Evolutionary conservation across 2,797 vertebrate species (phyloP).

Genomic region (Pterois miles): DNA sequence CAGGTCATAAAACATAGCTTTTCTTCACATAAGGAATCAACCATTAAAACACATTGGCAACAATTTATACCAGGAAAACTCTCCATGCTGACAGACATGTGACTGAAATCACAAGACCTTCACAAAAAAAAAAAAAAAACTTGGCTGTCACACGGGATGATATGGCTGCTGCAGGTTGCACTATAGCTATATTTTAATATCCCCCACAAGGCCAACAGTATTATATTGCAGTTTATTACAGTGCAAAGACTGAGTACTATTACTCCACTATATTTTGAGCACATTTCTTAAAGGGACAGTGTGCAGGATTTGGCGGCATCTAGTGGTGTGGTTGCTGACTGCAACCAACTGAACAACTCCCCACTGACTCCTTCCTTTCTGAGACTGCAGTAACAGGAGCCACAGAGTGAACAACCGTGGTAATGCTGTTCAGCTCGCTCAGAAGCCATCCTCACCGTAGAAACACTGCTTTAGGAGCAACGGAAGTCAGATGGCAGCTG

Average conservation of each 20-base stretch:
- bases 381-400: no score
- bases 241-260: not conserved
- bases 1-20: slow-evolving; percentile 27
- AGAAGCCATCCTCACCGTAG: no score
- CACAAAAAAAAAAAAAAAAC: slow-evolving; percentile 12
- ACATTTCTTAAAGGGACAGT: not conserved
- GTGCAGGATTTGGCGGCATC: no score
- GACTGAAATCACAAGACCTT: not conserved
- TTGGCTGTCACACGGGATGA: not conserved
- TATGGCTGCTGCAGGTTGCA: slow-evolving; percentile 16
- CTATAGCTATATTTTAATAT: not conserved
- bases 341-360: no score
- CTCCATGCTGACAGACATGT: not conserved
- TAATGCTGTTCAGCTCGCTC: no score
- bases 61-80: not conserved
- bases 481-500: no score
- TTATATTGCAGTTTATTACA: not conserved
- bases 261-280: not conserved
- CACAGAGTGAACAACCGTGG: no score
- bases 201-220: slow-evolving; percentile 11
- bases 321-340: no score
- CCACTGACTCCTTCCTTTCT: no score
- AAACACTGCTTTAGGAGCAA: no score
- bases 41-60: slow-evolving; percentile 7
- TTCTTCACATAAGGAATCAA: slow-evolving; percentile 36